Base-by-base conservation (phyloP, 2,113 vertebrate species). In the Procapra przewalskii region DNA sequence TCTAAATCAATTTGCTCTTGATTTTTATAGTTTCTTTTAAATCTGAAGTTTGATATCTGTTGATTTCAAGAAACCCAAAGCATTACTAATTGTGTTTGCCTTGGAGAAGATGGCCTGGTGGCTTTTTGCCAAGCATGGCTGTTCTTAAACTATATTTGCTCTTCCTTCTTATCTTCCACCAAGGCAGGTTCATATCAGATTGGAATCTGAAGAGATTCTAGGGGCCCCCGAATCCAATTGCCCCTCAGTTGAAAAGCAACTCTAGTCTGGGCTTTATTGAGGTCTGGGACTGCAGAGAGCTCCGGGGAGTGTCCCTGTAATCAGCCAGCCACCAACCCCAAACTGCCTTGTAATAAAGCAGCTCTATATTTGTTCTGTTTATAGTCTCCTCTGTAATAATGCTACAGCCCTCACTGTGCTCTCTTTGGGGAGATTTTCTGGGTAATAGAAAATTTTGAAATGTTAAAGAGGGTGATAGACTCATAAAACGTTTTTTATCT, bases 301-400 rank as follows among this genome's bases (percentile, higher is more conserved):
- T 98, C 98, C 96, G 98, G 97, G 98, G 98, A 98, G 98, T 98
- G 98, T 98, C 99, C 98, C 98, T 99, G 98, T 99, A 99, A 99
- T 99, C 99, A 99, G 98, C 92, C 98, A 98, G 98, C 99, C 99
- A 98, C 98, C 97, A 98, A 98, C 97, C 97, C 97, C 98, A 97
- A 98, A 97, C 97, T 98, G 98, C 99, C 99, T 99, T 99, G 98
- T 99, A 99, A 99, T 99, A 99, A 99, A 98, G 98, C 98, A 94
- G 96, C 98, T 98, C 99, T 99, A 99, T 99, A 99, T 99, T 99
- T 99, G 98, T 98, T 98, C 99, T 98, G 98, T 98, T 98, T 99
- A 98, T 98, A 98, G 84, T 52, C 98, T 99, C 92, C 98, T 99
- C 99, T 99, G 98, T 99, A 99, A 99, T 99, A 99, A 99, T 97